These are phyloP conservation scores for Philereme transversata DNA, from an alignment of 2,888 invertebrate genomes.

Conservation along the genomic window DNA sequence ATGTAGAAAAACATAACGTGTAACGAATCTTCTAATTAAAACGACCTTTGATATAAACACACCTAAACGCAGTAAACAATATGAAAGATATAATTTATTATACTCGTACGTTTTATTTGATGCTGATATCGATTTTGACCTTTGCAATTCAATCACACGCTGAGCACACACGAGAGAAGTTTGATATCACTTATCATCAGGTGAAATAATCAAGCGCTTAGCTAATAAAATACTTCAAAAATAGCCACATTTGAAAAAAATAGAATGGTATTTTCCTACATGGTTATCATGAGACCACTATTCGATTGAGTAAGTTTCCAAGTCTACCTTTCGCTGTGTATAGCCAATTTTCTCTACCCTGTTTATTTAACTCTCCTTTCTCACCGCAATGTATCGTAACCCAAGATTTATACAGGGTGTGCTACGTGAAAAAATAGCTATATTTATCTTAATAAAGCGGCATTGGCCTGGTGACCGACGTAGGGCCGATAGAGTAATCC, in stretches of 20 bases:
- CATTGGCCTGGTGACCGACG: conserved; percentile 55
- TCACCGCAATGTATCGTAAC: conserved; percentile 30
- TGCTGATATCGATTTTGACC: conserved; percentile 5
- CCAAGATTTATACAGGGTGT: conserved; percentile 38
- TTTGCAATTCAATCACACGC: conserved; percentile 13
- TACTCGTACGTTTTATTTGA: neutral
- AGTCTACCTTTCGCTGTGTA: conserved; percentile 3
- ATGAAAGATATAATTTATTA: neutral
- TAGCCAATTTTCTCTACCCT: conserved; percentile 21
- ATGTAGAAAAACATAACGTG: neutral
- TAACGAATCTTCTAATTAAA: neutral
- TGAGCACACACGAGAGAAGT: too few species aligned
- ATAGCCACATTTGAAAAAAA: too few species aligned
- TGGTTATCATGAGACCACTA: too few species aligned
- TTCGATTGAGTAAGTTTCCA: neutral
- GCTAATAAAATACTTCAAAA: too few species aligned
- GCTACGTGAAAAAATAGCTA: conserved; percentile 48
- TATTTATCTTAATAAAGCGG: conserved; percentile 66
- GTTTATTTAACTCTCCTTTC: conserved; percentile 27
- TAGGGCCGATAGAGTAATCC: conserved; percentile 61
- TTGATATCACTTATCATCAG: too few species aligned
- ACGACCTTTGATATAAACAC: neutral
- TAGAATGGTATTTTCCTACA: too few species aligned
- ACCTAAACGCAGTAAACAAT: too few species aligned
- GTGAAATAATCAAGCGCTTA: too few species aligned